Percentiles rank a stretch among this genome's conserved stretches.
Conservation (phyloP, 1,140 invertebrate species). For the Drosophila parvula region DNA sequence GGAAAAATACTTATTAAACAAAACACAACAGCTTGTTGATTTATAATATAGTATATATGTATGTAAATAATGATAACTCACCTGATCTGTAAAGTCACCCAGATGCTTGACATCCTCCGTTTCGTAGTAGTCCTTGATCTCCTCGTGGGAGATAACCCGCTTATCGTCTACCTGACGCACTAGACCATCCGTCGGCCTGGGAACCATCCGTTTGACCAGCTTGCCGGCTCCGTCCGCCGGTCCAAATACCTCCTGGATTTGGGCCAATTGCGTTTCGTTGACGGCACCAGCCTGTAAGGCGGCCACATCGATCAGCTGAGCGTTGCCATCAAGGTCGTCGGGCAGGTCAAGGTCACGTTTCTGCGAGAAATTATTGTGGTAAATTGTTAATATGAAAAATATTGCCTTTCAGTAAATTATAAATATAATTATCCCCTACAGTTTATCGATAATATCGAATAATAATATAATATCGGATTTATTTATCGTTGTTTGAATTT, state of each 20-base stretch:
- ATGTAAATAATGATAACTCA: constrained; percentile 84
- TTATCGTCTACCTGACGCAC: constrained; percentile 92
- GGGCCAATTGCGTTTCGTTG: constrained; percentile 67
- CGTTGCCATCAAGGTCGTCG: constrained; percentile 66
- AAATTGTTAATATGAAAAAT: too few relatives aligned
- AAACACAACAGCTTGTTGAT: neutral
- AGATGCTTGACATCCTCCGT: constrained; percentile 92
- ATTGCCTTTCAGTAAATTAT: too few relatives aligned
- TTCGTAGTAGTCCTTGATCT: constrained; percentile 91
- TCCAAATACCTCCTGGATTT: constrained; percentile 66
- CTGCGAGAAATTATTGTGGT: too few relatives aligned
- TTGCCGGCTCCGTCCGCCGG: constrained; percentile 52
- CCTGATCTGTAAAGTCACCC: constrained; percentile 93
- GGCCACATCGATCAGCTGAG: constrained; percentile 64
- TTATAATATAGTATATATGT: neutral
- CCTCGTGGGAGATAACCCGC: constrained; percentile 91
- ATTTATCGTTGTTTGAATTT: too few relatives aligned
- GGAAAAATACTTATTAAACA: too few relatives aligned
- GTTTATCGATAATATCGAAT: too few relatives aligned
- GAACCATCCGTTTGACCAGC: constrained; percentile 73
- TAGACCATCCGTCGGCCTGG: constrained; percentile 87
- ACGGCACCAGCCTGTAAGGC: constrained; percentile 60
- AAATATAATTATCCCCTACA: too few relatives aligned
- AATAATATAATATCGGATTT: too few relatives aligned
- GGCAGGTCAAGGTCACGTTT: constrained; percentile 79